phyloP scores from a whole-genome alignment of 1,140 invertebrate species.

The Cataglyphis hispanica region DNA sequence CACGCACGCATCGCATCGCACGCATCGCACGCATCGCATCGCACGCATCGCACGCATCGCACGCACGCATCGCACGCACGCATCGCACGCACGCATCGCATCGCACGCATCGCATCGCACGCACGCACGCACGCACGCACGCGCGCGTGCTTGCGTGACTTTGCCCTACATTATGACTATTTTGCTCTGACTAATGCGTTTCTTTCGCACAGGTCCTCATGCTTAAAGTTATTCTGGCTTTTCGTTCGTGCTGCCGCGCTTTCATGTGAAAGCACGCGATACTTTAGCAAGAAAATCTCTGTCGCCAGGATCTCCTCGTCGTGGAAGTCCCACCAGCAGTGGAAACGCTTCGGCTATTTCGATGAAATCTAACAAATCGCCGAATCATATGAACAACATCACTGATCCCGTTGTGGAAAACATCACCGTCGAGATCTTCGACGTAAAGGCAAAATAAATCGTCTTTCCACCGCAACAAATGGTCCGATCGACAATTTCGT shows the following conservation, averaged over 20 bases:
- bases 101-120: too few species aligned
- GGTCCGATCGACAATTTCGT: conserved; percentile 22
- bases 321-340: conserved; percentile 90
- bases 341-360: conserved; percentile 89
- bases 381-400: conserved; percentile 80
- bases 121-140: neutral
- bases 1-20: too few species aligned
- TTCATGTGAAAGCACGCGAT: conserved; percentile 75
- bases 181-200: conserved; percentile 62
- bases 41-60: too few species aligned
- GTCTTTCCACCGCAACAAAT: conserved; percentile 16
- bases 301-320: conserved; percentile 89
- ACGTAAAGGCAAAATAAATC: conserved; percentile 82
- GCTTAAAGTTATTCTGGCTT: conserved; percentile 72
- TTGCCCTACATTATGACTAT: conserved; percentile 38
- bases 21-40: too few species aligned
- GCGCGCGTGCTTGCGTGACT: neutral
- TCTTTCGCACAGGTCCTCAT: conserved; percentile 67
- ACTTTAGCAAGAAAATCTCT: conserved; percentile 83
- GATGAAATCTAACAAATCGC: conserved; percentile 86
- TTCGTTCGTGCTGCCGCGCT: conserved; percentile 65
- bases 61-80: too few species aligned
- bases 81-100: too few species aligned
- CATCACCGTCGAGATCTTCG: conserved; percentile 88
- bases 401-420: conserved; percentile 87